Evolutionary conservation across 2,797 vertebrate species (phyloP), one percentile per base, ranked within the genome.

Genomic region (Austrolebias charrua): DNA sequence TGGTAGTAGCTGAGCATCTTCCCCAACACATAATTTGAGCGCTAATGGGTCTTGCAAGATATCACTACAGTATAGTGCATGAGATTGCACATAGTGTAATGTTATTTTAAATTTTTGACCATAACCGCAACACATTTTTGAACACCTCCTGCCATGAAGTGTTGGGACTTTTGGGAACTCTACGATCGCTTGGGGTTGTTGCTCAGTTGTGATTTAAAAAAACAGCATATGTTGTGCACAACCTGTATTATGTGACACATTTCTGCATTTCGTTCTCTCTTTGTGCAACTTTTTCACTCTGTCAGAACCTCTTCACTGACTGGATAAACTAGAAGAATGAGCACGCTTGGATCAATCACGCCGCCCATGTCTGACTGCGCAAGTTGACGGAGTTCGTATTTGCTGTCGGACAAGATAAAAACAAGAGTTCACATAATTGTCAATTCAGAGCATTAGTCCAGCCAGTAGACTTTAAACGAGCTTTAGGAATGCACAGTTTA

Each of bases 301-400:
- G 65, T 66, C 69, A 44, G 40, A 43, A 63, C 77, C 46, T 60
- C 67, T 66, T 33, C 49, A n/a, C 52, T 59, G 47, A 79, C 55
- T 4, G 72, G 65, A 75, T 60, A 75, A 83, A 78, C 76, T 68
- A 64, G 66, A 68, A 64, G 66, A 65, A 48, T 44, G 42, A 42
- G 49, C 68, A 18, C 2, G 67, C 50, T 68, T 11, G 42, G 46
- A 81, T 85, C 64, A 67, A 47, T 74, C 68, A 29, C 0, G 49
- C 58, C 55, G 62, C 60, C 38, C 1, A 38, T 9, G 48, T 33
- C 42, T 63, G 71, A 0, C 18, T 55, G 8, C 19, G 0, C 12
- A 49, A 53, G 69, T 57, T 60, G 38, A 66, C 52, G n/a, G 43
- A 71, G 64, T 56, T 5, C 62, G 59, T 42, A 13, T 69, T 60